Base-by-base conservation (phyloP, 2,888 invertebrate genomes). In the Pogonocherus hispidulus region DNA sequence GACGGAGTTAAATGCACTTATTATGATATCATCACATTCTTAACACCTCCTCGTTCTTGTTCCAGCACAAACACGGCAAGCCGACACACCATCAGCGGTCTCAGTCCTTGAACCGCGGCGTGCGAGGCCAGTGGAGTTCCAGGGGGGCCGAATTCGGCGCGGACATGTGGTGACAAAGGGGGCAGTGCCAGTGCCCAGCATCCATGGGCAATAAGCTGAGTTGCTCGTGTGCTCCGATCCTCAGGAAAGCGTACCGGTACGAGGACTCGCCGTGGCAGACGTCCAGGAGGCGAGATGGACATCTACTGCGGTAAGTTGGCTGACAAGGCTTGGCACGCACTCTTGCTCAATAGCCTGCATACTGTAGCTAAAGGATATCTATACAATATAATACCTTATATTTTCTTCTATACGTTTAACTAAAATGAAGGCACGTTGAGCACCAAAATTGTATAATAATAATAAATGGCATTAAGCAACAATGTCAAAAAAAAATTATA, bases 181-280 rank as follows among this genome's bases (percentile, higher is more conserved):
- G 69, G 60, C 80, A 82, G 82, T 81, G 82, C 81, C 84, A 83
- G 82, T 83, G 83, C 81, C 82, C 89, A 86, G 89, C 90, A 66
- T 88, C 91, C 86, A 96, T 98, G 98, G 98, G 98, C 88, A 98
- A 98, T 90, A 98, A 98, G 90, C 90, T 98, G 86, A 96, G 95
- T 87, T 97, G 96, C 89, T 96, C 96, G 83, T 98, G 98, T 89
- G 97, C 96, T 83, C 97, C 98, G 83, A 91, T 98, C 85, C 93
- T 97, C 88, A 93, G 96, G 89, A 97, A 97, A 90, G 95, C 95
- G 85, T 97, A 97, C 89, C 93, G 97, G 85, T 96, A 96, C 88
- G 97, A 95, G 87, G 96, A 97, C 87, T 95, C 96, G 85, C 97
- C 97, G 86, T 96, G 96, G 95, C 95, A 96, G 87, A 93, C 94